phyloP scores from a whole-genome alignment of 2,888 invertebrate species.

The Chalcis sispes region DNA sequence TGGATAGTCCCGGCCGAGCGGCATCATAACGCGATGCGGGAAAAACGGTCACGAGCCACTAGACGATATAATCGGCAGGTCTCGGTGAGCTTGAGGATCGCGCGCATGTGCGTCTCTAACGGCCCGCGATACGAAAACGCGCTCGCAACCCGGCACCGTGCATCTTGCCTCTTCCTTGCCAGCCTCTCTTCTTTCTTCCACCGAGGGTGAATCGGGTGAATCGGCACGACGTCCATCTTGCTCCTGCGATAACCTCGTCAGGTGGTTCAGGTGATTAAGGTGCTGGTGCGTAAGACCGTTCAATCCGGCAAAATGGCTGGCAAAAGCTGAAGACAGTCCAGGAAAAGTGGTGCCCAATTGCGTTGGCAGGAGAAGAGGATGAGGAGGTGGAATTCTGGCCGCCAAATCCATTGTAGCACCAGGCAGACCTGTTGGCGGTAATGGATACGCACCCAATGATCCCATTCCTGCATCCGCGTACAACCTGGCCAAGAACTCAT shows the following conservation, averaged over 20 bases:
- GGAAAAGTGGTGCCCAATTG: slow-evolving; percentile 80
- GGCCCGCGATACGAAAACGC: slow-evolving; percentile 87
- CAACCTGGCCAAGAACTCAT: slow-evolving; percentile 86
- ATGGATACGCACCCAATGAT: slow-evolving; percentile 74
- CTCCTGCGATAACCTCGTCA: slow-evolving; percentile 64
- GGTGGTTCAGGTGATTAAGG: slow-evolving; percentile 66
- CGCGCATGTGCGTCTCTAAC: slow-evolving; percentile 85
- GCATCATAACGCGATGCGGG: slow-evolving; percentile 58
- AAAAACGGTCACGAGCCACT: slow-evolving; percentile 73
- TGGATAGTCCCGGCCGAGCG: slow-evolving; percentile 59
- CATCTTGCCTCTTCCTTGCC: slow-evolving; percentile 81
- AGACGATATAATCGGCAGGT: slow-evolving; percentile 65
- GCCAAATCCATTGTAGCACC: slow-evolving; percentile 67
- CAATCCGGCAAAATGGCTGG: slow-evolving; percentile 71
- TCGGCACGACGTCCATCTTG: slow-evolving; percentile 66
- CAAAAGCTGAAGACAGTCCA: slow-evolving; percentile 75
- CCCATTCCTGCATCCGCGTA: slow-evolving; percentile 82
- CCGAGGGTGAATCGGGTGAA: slow-evolving; percentile 63
- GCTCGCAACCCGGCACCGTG: slow-evolving; percentile 86
- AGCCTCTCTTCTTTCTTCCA: slow-evolving; percentile 45
- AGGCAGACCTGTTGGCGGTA: slow-evolving; percentile 73
- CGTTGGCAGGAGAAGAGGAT: slow-evolving; percentile 80
- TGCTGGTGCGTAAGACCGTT: slow-evolving; percentile 76
- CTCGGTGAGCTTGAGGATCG: slow-evolving; percentile 73
- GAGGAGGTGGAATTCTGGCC: slow-evolving; percentile 77